These are phyloP conservation scores for Spea bombifrons DNA, from an alignment of 2,113 vertebrate species.

Conservation along the genomic window DNA sequence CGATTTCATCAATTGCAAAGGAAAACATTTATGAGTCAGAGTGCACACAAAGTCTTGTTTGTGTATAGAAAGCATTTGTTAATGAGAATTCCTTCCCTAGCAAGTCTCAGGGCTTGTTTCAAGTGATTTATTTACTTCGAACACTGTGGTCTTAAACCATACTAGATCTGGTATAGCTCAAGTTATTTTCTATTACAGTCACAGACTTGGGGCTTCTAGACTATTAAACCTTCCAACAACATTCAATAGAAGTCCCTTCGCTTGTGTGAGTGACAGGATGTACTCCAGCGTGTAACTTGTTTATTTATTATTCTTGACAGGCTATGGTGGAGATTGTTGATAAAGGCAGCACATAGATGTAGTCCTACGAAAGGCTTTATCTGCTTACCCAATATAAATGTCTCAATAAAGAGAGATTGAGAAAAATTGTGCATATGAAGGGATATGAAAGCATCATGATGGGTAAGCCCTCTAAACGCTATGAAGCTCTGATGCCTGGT, in stretches of 20 bases:
- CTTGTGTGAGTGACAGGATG: background rate
- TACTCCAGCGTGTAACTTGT: background rate
- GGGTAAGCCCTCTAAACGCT: too few species aligned
- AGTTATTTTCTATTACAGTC: slow-evolving; percentile 1
- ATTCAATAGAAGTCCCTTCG: background rate
- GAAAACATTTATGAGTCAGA: slow-evolving; percentile 48
- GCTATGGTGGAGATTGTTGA: background rate
- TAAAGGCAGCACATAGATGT: too few species aligned
- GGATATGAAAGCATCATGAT: too few species aligned
- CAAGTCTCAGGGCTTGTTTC: slow-evolving; percentile 23
- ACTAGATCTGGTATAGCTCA: slow-evolving; percentile 40
- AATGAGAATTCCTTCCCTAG: slow-evolving; percentile 47
- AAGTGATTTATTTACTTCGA: slow-evolving; percentile 45
- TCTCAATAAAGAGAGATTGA: too few species aligned
- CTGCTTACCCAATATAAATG: too few species aligned
- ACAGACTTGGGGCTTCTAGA: background rate
- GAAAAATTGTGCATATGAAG: too few species aligned
- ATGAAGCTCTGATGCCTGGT: too few species aligned
- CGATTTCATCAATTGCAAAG: slow-evolving; percentile 46
- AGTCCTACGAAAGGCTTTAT: too few species aligned
- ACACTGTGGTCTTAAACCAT: slow-evolving; percentile 41
- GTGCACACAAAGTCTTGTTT: slow-evolving; percentile 44
- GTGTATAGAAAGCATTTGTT: slow-evolving; percentile 44
- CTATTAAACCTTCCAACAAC: slow-evolving; percentile 24
- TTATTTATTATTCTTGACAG: background rate